These are phyloP conservation scores for Chlorocebus sabaeus DNA, from an alignment of 2,113 vertebrate genomes.

Conservation along the genomic window DNA sequence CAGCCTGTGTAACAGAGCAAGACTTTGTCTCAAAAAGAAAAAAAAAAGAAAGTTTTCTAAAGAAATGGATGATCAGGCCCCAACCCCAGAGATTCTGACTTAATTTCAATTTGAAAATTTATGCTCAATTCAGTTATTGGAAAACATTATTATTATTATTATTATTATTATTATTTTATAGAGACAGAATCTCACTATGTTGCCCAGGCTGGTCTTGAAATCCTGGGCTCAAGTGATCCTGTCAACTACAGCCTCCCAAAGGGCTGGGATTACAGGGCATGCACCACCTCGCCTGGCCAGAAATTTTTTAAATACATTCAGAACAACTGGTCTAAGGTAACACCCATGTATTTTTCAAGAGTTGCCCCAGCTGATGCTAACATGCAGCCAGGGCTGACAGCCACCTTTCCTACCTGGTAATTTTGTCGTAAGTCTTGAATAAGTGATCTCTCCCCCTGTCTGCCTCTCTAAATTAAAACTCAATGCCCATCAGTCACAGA, in stretches of 20 bases:
- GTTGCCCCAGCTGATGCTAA: neutral
- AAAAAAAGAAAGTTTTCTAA: neutral
- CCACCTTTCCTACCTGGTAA: neutral
- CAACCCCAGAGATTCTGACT: neutral
- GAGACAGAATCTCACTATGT: too few relatives aligned
- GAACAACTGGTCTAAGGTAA: neutral
- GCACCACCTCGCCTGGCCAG: too few relatives aligned
- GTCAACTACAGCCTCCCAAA: too few relatives aligned
- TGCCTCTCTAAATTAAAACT: slow-evolving; percentile 24
- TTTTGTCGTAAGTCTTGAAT: neutral
- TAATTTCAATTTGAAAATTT: neutral
- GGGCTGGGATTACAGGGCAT: too few relatives aligned
- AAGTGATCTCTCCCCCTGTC: neutral
- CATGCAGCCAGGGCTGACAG: neutral
- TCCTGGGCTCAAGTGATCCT: too few relatives aligned
- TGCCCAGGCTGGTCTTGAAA: too few relatives aligned
- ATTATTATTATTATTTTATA: too few relatives aligned
- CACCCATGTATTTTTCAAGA: neutral
- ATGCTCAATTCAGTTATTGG: neutral
- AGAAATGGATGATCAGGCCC: neutral
- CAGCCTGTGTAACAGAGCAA: too few relatives aligned
- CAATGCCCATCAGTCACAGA: neutral
- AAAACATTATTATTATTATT: neutral
- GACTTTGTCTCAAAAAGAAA: too few relatives aligned
- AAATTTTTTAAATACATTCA: neutral